These are phyloP conservation scores for Drosophila subquinaria DNA, from an alignment of 2,888 invertebrate species.

Conservation along the genomic window DNA sequence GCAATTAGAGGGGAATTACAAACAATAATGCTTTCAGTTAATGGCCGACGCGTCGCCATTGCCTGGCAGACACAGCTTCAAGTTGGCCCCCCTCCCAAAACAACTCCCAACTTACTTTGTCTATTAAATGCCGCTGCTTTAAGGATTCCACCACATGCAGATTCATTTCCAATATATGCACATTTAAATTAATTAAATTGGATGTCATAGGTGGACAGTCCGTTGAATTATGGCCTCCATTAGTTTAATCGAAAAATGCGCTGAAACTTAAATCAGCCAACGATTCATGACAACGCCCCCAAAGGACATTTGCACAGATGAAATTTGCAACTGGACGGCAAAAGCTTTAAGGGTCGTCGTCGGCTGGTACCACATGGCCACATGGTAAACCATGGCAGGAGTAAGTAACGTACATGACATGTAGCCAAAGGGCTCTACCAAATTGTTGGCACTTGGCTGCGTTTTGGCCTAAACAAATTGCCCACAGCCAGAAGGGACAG, in stretches of 20 bases:
- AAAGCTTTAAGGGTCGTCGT: slow-evolving; percentile 3
- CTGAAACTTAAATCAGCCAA: slow-evolving; percentile 38
- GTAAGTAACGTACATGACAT: slow-evolving; percentile 31
- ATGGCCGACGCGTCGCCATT: slow-evolving; percentile 58
- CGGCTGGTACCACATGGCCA: slow-evolving; percentile 4
- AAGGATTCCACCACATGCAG: slow-evolving; percentile 8
- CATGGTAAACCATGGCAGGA: neutral
- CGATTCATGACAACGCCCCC: slow-evolving; percentile 13
- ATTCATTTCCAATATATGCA: slow-evolving; percentile 13
- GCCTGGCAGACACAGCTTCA: slow-evolving; percentile 45
- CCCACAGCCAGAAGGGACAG: slow-evolving; percentile 30
- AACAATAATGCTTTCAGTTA: slow-evolving; percentile 68
- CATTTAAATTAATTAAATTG: slow-evolving; percentile 66
- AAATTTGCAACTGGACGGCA: slow-evolving; percentile 36
- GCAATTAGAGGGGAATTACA: slow-evolving; percentile 52
- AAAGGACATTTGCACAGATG: slow-evolving; percentile 38
- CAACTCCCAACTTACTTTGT: slow-evolving; percentile 13
- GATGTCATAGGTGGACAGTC: slow-evolving; percentile 22
- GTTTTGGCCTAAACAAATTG: slow-evolving; percentile 59
- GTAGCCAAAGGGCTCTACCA: slow-evolving; percentile 24
- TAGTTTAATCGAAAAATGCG: slow-evolving; percentile 66
- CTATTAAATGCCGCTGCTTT: slow-evolving; percentile 16
- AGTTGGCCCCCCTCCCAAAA: slow-evolving; percentile 6
- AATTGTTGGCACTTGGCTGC: slow-evolving; percentile 62
- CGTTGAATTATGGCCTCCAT: slow-evolving; percentile 66